Evolutionary conservation across 2,888 invertebrate species (phyloP).

Genomic region (Drosophila lacicola): DNA sequence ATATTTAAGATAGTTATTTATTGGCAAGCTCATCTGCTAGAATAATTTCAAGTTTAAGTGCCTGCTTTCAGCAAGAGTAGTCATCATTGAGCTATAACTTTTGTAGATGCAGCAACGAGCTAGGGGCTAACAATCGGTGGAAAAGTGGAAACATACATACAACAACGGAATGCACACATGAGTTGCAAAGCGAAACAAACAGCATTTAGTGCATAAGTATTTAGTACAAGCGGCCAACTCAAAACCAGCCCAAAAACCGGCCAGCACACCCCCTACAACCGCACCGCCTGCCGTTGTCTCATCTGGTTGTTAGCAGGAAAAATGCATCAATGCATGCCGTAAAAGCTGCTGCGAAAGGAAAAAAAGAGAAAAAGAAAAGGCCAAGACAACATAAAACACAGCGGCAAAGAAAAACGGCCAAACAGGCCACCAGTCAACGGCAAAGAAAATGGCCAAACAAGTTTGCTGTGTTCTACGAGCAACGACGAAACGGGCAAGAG

Average conservation of each 20-base stretch:
- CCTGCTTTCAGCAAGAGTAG: conserved; percentile 26
- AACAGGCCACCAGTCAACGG: conserved; percentile 63
- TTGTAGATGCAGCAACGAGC: background rate
- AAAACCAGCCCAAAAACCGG: conserved; percentile 60
- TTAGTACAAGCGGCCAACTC: conserved; percentile 58
- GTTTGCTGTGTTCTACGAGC: conserved; percentile 60
- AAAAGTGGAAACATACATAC: conserved; percentile 1
- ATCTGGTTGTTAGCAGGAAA: conserved; percentile 76
- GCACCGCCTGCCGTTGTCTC: conserved; percentile 20
- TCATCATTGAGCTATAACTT: conserved; percentile 28
- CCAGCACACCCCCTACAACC: conserved; percentile 22
- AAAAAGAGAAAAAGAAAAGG: conserved; percentile 59
- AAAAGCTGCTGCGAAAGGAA: conserved; percentile 24
- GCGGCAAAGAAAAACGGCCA: conserved; percentile 72
- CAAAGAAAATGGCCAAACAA: conserved; percentile 69
- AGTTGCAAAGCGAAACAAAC: conserved; percentile 56
- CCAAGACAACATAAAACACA: conserved; percentile 60
- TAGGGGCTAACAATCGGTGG: conserved; percentile 18
- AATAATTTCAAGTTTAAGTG: conserved; percentile 17
- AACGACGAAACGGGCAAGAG: conserved; percentile 40
- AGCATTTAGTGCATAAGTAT: conserved; percentile 73
- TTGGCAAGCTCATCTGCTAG: conserved; percentile 12
- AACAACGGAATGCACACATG: conserved; percentile 35
- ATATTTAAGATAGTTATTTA: conserved; percentile 13
- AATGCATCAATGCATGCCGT: conserved; percentile 77